Evolutionary conservation across 1,140 invertebrate genomes (phyloP).

Genomic region (Atta colombica): DNA sequence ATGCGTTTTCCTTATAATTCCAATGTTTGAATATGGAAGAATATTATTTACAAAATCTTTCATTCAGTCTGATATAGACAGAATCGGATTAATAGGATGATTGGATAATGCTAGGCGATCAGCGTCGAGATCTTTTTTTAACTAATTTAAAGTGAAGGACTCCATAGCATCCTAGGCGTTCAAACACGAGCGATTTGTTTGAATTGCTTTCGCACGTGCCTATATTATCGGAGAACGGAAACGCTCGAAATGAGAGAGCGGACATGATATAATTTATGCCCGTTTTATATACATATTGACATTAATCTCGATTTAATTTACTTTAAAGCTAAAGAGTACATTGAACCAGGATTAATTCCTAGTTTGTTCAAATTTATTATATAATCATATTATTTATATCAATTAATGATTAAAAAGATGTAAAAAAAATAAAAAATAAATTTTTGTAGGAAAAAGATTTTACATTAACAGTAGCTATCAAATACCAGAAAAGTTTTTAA

Average conservation of each 20-base stretch:
- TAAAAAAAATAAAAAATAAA: too few relatives aligned
- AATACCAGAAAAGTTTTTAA: too few relatives aligned
- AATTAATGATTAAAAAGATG: too few relatives aligned
- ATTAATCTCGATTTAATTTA: too few relatives aligned
- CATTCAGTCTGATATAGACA: neutral
- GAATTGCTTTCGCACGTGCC: neutral
- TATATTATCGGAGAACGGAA: neutral
- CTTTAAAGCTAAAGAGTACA: too few relatives aligned
- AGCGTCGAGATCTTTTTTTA: slow-evolving; percentile 8
- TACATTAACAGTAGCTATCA: too few relatives aligned
- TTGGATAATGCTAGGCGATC: slow-evolving; percentile 37
- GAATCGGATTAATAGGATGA: slow-evolving; percentile 2
- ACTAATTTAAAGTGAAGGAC: neutral
- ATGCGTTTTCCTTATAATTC: neutral
- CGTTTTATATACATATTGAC: too few relatives aligned
- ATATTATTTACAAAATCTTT: neutral
- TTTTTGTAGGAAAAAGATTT: too few relatives aligned
- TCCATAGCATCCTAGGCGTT: slow-evolving; percentile 15
- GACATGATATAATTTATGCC: neutral
- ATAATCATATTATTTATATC: too few relatives aligned
- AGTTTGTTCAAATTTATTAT: too few relatives aligned
- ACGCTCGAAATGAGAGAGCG: neutral
- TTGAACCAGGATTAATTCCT: too few relatives aligned
- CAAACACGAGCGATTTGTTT: neutral
- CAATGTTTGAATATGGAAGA: neutral